These are phyloP conservation scores for Platysteira castanea DNA, from an alignment of 2,113 vertebrate genomes.

Conservation along the genomic window DNA sequence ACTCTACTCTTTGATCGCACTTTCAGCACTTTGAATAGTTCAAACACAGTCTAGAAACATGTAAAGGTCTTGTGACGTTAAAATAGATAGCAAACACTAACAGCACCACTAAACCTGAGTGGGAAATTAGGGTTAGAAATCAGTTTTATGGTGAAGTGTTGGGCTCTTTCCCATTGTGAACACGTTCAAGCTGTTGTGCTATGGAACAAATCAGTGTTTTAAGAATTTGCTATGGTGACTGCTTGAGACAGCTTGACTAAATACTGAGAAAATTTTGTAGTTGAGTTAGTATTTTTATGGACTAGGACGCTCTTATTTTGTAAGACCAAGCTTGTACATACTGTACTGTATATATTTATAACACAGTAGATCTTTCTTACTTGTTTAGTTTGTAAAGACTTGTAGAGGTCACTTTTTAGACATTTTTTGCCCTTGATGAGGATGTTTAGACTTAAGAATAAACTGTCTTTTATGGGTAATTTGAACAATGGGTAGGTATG, in stretches of 20 bases:
- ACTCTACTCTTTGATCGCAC: constrained; percentile 2
- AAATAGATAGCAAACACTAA: constrained; percentile 11
- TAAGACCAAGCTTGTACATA: constrained; percentile 62
- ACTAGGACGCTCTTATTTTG: constrained; percentile 67
- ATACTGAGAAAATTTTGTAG: constrained; percentile 65
- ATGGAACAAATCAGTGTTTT: constrained; percentile 43
- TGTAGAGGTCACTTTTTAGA: constrained; percentile 33
- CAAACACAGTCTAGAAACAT: background rate
- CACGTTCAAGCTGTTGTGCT: constrained; percentile 28
- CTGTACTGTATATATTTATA: constrained; percentile 37
- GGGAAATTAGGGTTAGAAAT: background rate
- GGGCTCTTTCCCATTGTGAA: constrained; percentile 37
- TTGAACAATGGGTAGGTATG: constrained; percentile 18
- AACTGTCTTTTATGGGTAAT: constrained; percentile 24
- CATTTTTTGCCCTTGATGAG: background rate
- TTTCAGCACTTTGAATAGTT: constrained; percentile 67
- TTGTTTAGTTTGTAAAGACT: constrained; percentile 49
- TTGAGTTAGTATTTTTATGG: constrained; percentile 73
- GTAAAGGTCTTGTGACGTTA: background rate
- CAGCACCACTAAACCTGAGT: background rate
- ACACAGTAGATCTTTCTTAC: constrained; percentile 37
- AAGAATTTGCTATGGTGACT: constrained; percentile 53
- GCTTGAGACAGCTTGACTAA: constrained; percentile 38
- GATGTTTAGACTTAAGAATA: constrained; percentile 6
- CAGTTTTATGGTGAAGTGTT: background rate